phyloP scores from a whole-genome alignment of 2,797 vertebrate species.

The Sarcophilus harrisii region DNA sequence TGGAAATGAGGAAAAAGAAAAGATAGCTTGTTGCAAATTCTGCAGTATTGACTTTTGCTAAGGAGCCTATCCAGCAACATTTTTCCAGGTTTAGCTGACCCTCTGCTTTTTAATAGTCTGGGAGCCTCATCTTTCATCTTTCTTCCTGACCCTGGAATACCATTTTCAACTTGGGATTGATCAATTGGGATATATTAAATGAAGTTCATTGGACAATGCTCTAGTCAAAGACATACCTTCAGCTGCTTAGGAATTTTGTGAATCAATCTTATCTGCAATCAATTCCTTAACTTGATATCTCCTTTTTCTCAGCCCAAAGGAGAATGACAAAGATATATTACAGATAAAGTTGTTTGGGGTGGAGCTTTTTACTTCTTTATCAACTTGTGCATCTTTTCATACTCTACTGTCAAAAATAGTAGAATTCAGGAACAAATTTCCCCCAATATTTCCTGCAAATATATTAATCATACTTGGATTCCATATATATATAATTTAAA shows the following conservation, averaged over 20 bases:
- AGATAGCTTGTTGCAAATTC: background rate
- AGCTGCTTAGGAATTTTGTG: background rate
- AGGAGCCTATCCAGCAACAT: background rate
- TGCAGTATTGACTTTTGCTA: background rate
- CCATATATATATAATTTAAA: background rate
- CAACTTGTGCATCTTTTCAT: slow-evolving; percentile 8
- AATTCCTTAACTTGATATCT: background rate
- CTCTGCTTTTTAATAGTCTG: background rate
- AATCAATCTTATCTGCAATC: background rate
- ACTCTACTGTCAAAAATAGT: background rate
- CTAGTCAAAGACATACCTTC: background rate
- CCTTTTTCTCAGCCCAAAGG: background rate
- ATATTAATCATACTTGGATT: no score
- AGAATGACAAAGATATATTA: background rate
- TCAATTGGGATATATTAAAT: background rate
- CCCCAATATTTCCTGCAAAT: background rate
- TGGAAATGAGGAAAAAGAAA: background rate
- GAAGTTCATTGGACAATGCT: background rate
- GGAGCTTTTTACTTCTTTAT: background rate
- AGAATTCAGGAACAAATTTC: slow-evolving; percentile 3
- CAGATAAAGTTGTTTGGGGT: background rate
- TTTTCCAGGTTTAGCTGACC: background rate
- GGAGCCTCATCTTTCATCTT: background rate
- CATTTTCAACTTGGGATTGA: background rate
- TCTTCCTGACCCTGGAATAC: background rate